Evolutionary conservation across 2,888 invertebrate species (phyloP).

Genomic region (Rosalia funebris): DNA sequence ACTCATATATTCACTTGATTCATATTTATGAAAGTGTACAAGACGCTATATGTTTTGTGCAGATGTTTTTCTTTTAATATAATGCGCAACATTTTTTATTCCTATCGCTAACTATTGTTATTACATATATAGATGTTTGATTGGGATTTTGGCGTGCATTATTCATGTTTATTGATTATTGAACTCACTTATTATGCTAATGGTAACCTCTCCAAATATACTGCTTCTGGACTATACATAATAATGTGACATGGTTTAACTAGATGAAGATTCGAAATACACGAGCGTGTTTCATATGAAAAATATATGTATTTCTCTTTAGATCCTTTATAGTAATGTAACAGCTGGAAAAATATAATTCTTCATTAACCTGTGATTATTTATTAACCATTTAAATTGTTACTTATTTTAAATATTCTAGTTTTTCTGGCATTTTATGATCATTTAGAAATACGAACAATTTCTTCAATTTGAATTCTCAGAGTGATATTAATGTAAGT

Average conservation of each 20-base stretch:
- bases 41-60: slow-evolving; percentile 38
- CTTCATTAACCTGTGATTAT: too few relatives aligned
- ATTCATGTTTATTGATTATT: slow-evolving; percentile 34
- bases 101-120: slow-evolving; percentile 37
- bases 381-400: too few relatives aligned
- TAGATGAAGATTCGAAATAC: background rate
- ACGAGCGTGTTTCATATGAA: too few relatives aligned
- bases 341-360: too few relatives aligned
- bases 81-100: slow-evolving; percentile 26
- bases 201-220: slow-evolving; percentile 10
- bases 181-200: slow-evolving; percentile 24
- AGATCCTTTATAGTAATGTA: too few relatives aligned
- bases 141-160: slow-evolving; percentile 28
- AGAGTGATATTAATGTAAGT: too few relatives aligned
- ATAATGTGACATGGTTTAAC: slow-evolving; percentile 11
- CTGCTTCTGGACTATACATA: background rate
- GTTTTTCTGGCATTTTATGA: too few relatives aligned
- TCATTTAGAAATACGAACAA: too few relatives aligned
- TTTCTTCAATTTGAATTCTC: too few relatives aligned
- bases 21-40: slow-evolving; percentile 51
- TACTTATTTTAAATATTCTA: too few relatives aligned
- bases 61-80: slow-evolving; percentile 33
- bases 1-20: slow-evolving; percentile 45
- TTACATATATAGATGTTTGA: slow-evolving; percentile 39
- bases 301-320: too few relatives aligned